Base-by-base conservation (phyloP, 2,113 vertebrate genomes). In the Myrmecophaga tridactyla region DNA sequence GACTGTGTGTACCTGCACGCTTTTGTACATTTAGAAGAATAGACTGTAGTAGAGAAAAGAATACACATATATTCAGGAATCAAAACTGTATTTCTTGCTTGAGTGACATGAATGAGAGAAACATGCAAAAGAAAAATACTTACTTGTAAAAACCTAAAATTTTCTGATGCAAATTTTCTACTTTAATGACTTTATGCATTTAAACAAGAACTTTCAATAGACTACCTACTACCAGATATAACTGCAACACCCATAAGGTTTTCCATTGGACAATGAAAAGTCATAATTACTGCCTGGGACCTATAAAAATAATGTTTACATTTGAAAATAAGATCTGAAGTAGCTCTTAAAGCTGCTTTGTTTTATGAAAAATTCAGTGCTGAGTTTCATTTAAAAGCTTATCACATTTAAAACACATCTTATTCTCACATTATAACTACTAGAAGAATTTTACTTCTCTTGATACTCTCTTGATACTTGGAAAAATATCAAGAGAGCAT, bases 371-470 rank as follows among this genome's bases (percentile, higher is more conserved):
- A 96, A 96, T 90, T 29, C 43, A 92, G 48, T 95, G 95, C 58
- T 85, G 87, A 95, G 96, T 96, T 95, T 95, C 87, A 96, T 88
- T 97, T 95, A 95, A 92, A 96, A 94, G 39, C 36, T 43, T 69
- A 88, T 56, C 56, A 94, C 73, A 90, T 78, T 96, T 96, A 96
- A 94, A 89, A 93, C 58, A n/a, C 84, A 89, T 36, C 53, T 92
- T 90, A 81, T 82, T 94, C 41, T 95, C 62, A 94, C n/a, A 86
- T 69, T 87, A 29, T 67, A 95, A 89, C 73, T 70, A 83, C 67
- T 70, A 89, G 69, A 90, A 86, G 31, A 96, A 92, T 75, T 89
- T 94, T 72, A 86, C n/a, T n/a, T n/a, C n/a, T n/a, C n/a, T n/a
- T n/a, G n/a, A n/a, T n/a, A n/a, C n/a, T n/a, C n/a, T n/a, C n/a